Base-by-base conservation (phyloP, 2,797 vertebrate genomes). In the Pachyuromys duprasi region DNA sequence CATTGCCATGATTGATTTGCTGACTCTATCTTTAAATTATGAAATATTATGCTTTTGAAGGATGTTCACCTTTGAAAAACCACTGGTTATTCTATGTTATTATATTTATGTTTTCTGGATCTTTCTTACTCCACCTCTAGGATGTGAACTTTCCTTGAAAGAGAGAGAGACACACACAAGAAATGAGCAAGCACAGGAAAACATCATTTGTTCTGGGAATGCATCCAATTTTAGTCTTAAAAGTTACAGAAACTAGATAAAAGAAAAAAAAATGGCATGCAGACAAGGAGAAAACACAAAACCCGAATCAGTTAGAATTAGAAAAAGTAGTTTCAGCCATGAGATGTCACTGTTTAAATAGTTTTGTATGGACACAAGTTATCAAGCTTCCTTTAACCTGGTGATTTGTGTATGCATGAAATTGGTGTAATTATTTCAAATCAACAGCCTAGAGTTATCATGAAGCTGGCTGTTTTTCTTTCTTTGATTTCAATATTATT, bases 401-500 rank as follows among this genome's bases (percentile, higher is more conserved):
- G 17, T 83, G 90, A 63, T 97, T 26, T 96, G 94, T 97, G 63
- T 79, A 79, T 57, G 11, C 97, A 97, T 94, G 70, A 95, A 80
- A 97, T 18, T 89, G 39, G 84, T 36, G 96, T 69, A 97, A 94
- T 97, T 98, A 97, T 78, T 74, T 97, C 89, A 96, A 65, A 96
- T 62, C 80, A 89, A 96, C 74, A 95, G 65, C 97, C 31, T 2
- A 0, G 26, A 96, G 72, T 90, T 94, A 94, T 96, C 97, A 96
- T 80, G 90, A 80, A 95, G 22, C 53, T 92, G 24, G n/a, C 24
- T 93, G 74, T 74, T 97, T 98, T 83, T 90, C 75, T 86, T 72
- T 90, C 94, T 94, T 70, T 97, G 94, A 96, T 97, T 98, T 98
- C 67, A 53, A 96, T 97, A 96, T 60, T 86, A 97, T 96, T 97